A percentile compares a stretch with the other conserved stretches of the same genome.
These are phyloP conservation scores for Watsonalla cultraria DNA, from an alignment of 2,888 invertebrate genomes.

Conservation along the genomic window DNA sequence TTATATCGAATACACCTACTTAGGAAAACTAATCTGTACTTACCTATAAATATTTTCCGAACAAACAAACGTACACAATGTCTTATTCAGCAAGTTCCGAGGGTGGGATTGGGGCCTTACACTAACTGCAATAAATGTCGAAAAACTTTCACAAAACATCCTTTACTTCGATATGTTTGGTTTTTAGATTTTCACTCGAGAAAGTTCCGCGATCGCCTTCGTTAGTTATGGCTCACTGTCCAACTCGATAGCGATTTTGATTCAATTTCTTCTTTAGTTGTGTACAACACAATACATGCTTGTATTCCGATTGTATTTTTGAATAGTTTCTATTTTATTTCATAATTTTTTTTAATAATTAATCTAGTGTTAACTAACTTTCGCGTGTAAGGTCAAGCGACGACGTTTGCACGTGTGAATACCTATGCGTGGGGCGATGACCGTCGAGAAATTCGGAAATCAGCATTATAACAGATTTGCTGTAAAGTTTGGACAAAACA, in stretches of 20 bases:
- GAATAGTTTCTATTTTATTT: neutral
- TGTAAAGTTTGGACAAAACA: too few species aligned
- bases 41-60: neutral
- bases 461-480: too few species aligned
- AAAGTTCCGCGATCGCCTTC: conserved; percentile 32
- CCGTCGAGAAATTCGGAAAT: too few species aligned
- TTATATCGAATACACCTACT: neutral
- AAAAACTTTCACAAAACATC: conserved; percentile 58
- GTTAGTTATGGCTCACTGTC: conserved; percentile 47
- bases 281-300: neutral
- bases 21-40: neutral
- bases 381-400: too few species aligned
- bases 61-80: neutral
- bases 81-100: conserved; percentile 2
- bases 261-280: conserved; percentile 39
- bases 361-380: too few species aligned
- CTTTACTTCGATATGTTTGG: conserved; percentile 59
- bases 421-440: too few species aligned
- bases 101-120: conserved; percentile 7
- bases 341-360: too few species aligned
- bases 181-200: conserved; percentile 52
- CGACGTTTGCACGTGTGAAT: too few species aligned
- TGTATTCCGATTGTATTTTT: neutral
- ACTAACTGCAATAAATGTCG: conserved; percentile 61
- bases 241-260: conserved; percentile 39